Evolutionary conservation across 2,888 invertebrate genomes (phyloP), one percentile per base, ranked within the genome.

Genomic region (Epinotia brunnichana): DNA sequence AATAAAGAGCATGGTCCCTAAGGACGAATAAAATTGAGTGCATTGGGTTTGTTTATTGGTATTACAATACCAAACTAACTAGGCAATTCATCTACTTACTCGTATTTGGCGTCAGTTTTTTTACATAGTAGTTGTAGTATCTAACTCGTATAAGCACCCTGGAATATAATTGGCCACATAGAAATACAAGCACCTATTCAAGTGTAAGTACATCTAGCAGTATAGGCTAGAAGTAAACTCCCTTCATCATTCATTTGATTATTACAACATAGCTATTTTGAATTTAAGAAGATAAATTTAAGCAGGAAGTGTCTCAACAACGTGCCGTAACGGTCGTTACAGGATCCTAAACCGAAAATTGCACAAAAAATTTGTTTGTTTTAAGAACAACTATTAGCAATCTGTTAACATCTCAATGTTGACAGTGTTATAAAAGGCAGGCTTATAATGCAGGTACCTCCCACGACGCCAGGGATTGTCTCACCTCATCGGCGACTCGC

Each of bases 311-410:
- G 9, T 35, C 29, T 60, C 76, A 75, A 77, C 77, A 74, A 77
- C 75, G 86, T 89, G 88, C 90, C 90, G 88, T 88, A 77, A 90
- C 90, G 90, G 86, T 90, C 89, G 87, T 87, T 82, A 71, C 66
- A 66, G n/a, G 66, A 60, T 60, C 70, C 74, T 69, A 56, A 72
- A 70, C 74, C 75, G 60, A 70, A 64, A 73, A 73, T 73, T 57
- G 70, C 57, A 72, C 68, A 70, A 78, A 77, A 74, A 74, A 66
- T 24, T 53, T 63, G 69, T 63, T 73, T 67, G 56, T 72, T 61
- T 66, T 70, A 29, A 54, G 53, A 64, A 73, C 62, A 62, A 54
- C n/a, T 69, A 84, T 86, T 88, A 89, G 87, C 86, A 88, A 88
- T 87, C 88, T 90, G 88, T 88, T 85, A 79, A 81, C 77, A 78